Conservation (phyloP, 2,113 vertebrate genomes). For the Hepsetus odoe region DNA sequence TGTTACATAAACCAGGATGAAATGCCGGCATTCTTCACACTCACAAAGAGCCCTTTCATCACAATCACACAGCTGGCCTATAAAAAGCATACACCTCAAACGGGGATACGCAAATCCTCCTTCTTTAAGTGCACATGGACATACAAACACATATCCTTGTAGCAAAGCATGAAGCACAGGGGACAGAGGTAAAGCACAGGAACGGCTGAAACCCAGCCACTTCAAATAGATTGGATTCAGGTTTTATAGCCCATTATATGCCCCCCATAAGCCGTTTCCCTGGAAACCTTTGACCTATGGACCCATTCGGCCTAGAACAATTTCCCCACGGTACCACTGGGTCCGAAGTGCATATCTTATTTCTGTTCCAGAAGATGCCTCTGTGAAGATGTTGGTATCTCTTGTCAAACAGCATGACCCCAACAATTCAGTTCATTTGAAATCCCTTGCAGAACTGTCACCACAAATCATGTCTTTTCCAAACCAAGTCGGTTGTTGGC, state of each 20-base stretch:
- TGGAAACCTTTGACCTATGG: slow-evolving; percentile 57
- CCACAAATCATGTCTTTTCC: slow-evolving; percentile 16
- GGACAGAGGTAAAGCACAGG: neutral
- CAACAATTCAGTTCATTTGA: neutral
- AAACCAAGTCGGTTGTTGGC: slow-evolving; percentile 41
- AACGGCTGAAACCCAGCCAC: neutral
- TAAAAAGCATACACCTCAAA: slow-evolving; percentile 18
- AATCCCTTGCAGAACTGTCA: neutral
- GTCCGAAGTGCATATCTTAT: slow-evolving; percentile 13
- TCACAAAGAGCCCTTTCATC: slow-evolving; percentile 34
- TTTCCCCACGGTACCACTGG: slow-evolving; percentile 32
- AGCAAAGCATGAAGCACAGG: neutral
- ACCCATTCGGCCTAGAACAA: slow-evolving; percentile 57
- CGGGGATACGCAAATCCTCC: neutral
- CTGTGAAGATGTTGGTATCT: neutral
- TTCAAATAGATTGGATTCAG: slow-evolving; percentile 51
- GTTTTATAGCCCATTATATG: slow-evolving; percentile 59
- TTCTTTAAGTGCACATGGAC: slow-evolving; percentile 21
- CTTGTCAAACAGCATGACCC: neutral
- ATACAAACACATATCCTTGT: slow-evolving; percentile 7
- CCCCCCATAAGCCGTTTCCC: slow-evolving; percentile 48
- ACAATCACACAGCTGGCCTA: slow-evolving; percentile 9
- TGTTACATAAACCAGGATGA: slow-evolving; percentile 26
- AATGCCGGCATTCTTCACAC: slow-evolving; percentile 31
- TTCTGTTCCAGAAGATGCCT: neutral